Evolutionary conservation across 2,888 invertebrate genomes (phyloP).

Genomic region (Diaperis boleti): DNA sequence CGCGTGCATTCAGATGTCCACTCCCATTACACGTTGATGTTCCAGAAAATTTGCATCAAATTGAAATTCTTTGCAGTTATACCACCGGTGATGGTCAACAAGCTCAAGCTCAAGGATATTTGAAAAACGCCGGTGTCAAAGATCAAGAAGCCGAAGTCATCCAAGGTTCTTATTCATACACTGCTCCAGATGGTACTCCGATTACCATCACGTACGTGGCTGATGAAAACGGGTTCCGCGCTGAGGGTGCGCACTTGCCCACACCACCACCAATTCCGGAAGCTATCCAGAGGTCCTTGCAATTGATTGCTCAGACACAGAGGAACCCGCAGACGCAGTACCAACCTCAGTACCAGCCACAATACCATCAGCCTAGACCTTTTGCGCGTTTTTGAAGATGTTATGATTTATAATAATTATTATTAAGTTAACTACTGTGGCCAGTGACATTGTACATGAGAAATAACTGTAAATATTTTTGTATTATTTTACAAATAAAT

Average conservation of each 20-base stretch:
- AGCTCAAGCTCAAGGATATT: conserved; percentile 81
- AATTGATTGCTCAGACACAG: conserved; percentile 55
- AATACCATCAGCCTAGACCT: conserved; percentile 40
- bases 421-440: not conserved
- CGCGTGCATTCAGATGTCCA: not conserved
- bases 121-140: conserved; percentile 78
- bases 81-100: conserved; percentile 83
- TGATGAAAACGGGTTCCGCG: conserved; percentile 84
- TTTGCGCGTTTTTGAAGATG: conserved; percentile 28
- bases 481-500: conserved; percentile 31
- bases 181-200: conserved; percentile 71
- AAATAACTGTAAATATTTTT: conserved; percentile 25
- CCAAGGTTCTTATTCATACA: conserved; percentile 74
- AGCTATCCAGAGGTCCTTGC: conserved; percentile 73
- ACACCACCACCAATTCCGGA: conserved; percentile 81
- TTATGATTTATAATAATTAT: too few species aligned
- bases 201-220: conserved; percentile 76
- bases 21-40: not conserved
- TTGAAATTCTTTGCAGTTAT: conserved; percentile 68
- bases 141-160: conserved; percentile 80
- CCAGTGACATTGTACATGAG: conserved; percentile 26
- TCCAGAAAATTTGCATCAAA: conserved; percentile 18
- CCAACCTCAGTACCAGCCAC: conserved; percentile 52
- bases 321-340: conserved; percentile 51
- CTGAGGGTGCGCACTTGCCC: conserved; percentile 82